These are phyloP conservation scores for Micronycteris hirsuta DNA, from an alignment of 2,113 vertebrate genomes.

Conservation along the genomic window DNA sequence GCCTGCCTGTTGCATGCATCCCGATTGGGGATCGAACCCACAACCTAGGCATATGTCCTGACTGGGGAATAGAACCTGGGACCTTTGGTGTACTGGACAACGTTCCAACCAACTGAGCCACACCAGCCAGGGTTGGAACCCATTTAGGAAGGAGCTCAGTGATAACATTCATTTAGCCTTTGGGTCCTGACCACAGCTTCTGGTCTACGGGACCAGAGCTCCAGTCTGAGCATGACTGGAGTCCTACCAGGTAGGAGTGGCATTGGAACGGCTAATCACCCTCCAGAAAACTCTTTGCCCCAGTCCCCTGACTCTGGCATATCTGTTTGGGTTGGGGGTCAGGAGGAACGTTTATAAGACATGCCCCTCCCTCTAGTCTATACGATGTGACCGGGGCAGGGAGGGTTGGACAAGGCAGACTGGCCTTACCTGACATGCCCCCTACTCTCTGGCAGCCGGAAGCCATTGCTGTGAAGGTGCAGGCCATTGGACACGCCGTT, in stretches of 20 bases:
- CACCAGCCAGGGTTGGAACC: neutral
- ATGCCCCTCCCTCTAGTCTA: neutral
- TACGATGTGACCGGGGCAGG: neutral
- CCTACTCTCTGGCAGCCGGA: slow-evolving; percentile 84
- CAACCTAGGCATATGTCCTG: no score
- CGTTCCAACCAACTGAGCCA: no score
- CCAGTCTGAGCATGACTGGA: neutral
- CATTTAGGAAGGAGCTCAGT: neutral
- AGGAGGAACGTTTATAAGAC: neutral
- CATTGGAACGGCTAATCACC: neutral
- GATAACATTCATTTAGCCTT: neutral
- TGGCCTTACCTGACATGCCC: slow-evolving; percentile 81
- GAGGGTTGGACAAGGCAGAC: neutral
- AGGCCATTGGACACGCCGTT: slow-evolving; percentile 91
- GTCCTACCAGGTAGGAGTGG: neutral
- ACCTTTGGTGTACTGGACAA: no score
- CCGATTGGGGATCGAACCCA: no score
- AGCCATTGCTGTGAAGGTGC: slow-evolving; percentile 90
- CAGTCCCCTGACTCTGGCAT: neutral
- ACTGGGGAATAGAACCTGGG: no score
- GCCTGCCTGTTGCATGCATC: no score
- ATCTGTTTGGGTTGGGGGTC: neutral
- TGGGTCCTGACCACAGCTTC: neutral
- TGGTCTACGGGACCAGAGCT: neutral
- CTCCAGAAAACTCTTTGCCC: neutral